Conservation (phyloP, 2,797 vertebrate genomes). For the Carapus acus region DNA sequence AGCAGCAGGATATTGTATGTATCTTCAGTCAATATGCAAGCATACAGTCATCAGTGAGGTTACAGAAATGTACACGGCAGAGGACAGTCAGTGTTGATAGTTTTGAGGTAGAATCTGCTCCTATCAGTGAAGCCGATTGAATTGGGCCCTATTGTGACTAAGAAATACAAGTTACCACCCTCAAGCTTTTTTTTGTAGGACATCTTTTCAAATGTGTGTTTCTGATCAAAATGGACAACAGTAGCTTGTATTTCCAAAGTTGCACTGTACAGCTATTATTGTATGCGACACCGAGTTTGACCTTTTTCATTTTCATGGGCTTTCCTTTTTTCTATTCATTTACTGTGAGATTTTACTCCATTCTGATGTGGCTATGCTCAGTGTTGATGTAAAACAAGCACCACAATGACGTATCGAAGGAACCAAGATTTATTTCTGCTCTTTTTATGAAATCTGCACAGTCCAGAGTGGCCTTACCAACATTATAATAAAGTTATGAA, state of each 20-base stretch:
- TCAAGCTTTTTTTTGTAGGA: too few species aligned
- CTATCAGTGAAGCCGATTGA: too few species aligned
- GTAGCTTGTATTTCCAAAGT: conserved; percentile 10
- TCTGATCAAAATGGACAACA: conserved; percentile 5
- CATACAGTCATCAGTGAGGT: not conserved
- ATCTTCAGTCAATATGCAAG: conserved; percentile 38
- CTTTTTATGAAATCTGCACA: conserved; percentile 61
- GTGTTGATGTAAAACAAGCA: conserved; percentile 25
- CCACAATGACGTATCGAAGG: conserved; percentile 33
- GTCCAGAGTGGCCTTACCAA: conserved; percentile 75
- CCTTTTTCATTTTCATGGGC: not conserved
- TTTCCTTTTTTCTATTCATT: conserved; percentile 12
- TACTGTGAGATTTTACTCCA: conserved; percentile 30
- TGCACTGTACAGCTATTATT: conserved; percentile 3
- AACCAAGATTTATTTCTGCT: conserved; percentile 41
- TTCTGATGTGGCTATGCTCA: conserved; percentile 37
- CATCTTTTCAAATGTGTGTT: too few species aligned
- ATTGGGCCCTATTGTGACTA: conserved; percentile 25
- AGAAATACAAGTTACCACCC: conserved; percentile 6
- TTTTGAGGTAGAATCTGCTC: too few species aligned
- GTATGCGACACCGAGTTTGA: conserved; percentile 9
- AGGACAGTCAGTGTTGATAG: too few species aligned
- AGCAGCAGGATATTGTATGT: conserved; percentile 14
- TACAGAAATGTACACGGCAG: too few species aligned
- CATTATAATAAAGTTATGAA: conserved; percentile 70